Percentiles rank a stretch among this genome's conserved stretches.
These are phyloP conservation scores for Apus apus DNA, from an alignment of 2,113 vertebrate species.

Conservation along the genomic window DNA sequence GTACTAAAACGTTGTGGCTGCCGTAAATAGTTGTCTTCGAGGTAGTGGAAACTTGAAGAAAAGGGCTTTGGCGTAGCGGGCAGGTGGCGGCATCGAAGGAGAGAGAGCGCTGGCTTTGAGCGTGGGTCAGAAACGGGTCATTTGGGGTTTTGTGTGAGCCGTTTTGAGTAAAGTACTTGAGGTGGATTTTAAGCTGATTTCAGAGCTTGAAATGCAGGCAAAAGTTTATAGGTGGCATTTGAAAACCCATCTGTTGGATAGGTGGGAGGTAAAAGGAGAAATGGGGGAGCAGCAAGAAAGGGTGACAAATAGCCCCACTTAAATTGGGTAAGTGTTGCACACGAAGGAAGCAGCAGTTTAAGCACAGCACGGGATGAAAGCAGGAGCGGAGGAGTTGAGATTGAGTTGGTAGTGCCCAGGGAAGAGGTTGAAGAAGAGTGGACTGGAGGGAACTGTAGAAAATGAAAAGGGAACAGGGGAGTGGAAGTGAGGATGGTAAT, in stretches of 20 bases:
- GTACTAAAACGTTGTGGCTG: background rate
- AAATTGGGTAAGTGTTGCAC: background rate
- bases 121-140: background rate
- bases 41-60: background rate
- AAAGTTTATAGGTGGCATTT: background rate
- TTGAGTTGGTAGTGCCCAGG: too few species aligned
- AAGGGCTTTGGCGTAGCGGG: background rate
- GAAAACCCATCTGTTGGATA: background rate
- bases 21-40: fast-evolving
- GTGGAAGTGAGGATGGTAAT: background rate
- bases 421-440: background rate
- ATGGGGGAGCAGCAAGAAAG: background rate
- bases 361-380: fast-evolving
- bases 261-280: background rate
- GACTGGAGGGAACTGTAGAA: background rate
- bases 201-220: background rate
- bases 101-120: background rate
- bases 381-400: fast-evolving
- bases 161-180: background rate
- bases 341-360: too few species aligned
- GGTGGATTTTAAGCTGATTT: background rate
- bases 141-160: background rate
- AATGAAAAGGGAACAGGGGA: background rate
- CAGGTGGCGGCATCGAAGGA: background rate
- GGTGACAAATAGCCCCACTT: background rate